Evolutionary conservation across 2,113 vertebrate genomes (phyloP).

Genomic region (Cromileptes altivelis): DNA sequence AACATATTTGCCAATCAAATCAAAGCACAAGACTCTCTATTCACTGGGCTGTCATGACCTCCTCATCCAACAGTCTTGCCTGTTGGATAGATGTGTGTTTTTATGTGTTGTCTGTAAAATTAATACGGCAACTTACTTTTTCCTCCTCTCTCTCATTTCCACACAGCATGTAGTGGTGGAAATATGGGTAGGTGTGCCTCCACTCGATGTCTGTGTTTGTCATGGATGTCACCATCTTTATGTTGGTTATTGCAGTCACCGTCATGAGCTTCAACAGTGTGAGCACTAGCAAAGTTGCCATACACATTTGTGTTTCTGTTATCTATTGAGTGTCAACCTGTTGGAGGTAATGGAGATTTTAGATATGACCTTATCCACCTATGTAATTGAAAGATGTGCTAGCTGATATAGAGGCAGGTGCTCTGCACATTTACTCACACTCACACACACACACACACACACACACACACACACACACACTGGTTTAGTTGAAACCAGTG

Average conservation of each 20-base stretch:
- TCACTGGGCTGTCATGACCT: neutral
- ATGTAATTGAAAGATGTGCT: neutral
- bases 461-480: neutral
- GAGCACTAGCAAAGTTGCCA: neutral
- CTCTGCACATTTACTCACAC: neutral
- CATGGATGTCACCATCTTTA: constrained; percentile 3
- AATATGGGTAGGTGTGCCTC: constrained; percentile 63
- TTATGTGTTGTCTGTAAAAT: constrained; percentile 37
- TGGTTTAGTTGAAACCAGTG: too few species aligned
- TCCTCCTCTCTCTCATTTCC: constrained; percentile 59
- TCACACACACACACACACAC: neutral
- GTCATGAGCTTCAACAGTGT: constrained; percentile 9
- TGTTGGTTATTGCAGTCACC: constrained; percentile 25
- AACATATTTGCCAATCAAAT: neutral
- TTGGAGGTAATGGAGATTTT: neutral
- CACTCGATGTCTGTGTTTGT: constrained; percentile 36
- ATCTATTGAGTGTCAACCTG: neutral
- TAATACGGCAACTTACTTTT: constrained; percentile 44
- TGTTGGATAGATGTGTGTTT: constrained; percentile 47
- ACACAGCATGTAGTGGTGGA: constrained; percentile 74
- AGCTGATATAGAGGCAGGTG: neutral
- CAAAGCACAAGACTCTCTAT: neutral
- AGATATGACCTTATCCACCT: neutral
- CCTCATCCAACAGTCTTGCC: constrained; percentile 27
- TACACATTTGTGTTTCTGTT: constrained; percentile 7